A percentile compares a stretch with the other conserved stretches of the same genome.
Evolutionary conservation across 2,113 vertebrate genomes (phyloP).

Genomic region (Spilogale gracilis): DNA sequence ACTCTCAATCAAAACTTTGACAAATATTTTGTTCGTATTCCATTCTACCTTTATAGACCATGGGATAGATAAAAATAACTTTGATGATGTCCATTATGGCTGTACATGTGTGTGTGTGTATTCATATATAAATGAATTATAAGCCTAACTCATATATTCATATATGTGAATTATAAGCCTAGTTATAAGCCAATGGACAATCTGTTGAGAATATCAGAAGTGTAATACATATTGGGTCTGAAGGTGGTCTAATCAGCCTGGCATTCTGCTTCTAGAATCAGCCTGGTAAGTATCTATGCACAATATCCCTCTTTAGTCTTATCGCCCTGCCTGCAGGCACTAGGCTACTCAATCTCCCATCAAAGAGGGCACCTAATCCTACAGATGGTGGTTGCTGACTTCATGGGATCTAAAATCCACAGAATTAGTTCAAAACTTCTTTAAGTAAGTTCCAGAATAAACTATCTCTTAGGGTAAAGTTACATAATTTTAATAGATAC

Average conservation of each 20-base stretch:
- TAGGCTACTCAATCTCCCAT: not conserved
- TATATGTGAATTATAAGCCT: not conserved
- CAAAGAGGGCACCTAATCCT: not conserved
- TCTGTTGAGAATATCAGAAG: not conserved
- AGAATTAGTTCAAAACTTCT: slow-evolving; percentile 20
- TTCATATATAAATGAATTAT: not conserved
- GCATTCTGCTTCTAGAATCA: not conserved
- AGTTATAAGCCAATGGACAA: not conserved
- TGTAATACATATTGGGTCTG: not conserved
- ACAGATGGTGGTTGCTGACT: not conserved
- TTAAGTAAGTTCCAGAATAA: slow-evolving; percentile 49
- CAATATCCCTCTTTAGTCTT: not conserved
- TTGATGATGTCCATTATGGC: not conserved
- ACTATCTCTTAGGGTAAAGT: not conserved
- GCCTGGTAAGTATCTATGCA: not conserved
- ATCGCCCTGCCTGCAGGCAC: not conserved
- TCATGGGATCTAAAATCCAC: slow-evolving; percentile 29
- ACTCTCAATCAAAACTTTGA: not conserved
- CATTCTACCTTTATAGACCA: not conserved
- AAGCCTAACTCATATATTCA: not conserved
- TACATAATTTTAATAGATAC: slow-evolving; percentile 28
- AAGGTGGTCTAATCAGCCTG: not conserved
- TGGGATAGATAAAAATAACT: not conserved
- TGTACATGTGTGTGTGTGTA: not conserved
- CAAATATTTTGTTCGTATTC: not conserved